Evolutionary conservation across 2,797 vertebrate species (phyloP), one percentile per base, ranked within the genome.

Genomic region (Chelmon rostratus): DNA sequence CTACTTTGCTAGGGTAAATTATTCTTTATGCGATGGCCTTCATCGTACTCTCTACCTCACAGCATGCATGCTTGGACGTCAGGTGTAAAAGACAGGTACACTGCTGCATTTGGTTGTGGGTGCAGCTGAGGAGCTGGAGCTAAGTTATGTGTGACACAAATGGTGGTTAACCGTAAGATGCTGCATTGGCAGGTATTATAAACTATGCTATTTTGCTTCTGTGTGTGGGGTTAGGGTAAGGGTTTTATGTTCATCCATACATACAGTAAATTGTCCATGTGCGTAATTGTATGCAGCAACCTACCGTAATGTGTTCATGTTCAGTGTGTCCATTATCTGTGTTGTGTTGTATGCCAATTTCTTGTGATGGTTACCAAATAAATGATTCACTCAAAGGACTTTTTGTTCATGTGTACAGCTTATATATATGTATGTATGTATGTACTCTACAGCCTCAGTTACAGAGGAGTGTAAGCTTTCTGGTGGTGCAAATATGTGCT

Each of bases 351-450:
- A n/a, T 10, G 2, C 1, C 31, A 16, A 73, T 78, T 49, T 63
- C 13, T 53, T 73, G 31, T 37, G 11, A 68, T 63, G 16, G n/a
- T n/a, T 37, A 49, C 0, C 6, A 65, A 88, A 86, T 84, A 86
- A 88, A 89, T 16, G 10, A 68, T 42, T 66, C 3, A 44, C 2
- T 31, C 5, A 21, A 57, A 47, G 12, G 1, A 10, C 15, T 47
- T 50, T 61, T 11, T 72, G 63, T 42, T 40, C 23, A 16, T 3
- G 3, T 65, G 46, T 71, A 0, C 16, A 72, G 37, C 25, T 31
- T 12, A 8, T 1, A 15, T n/a, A n/a, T n/a, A n/a, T n/a, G n/a
- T n/a, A n/a, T n/a, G n/a, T n/a, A n/a, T n/a, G n/a, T n/a, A n/a
- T n/a, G n/a, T n/a, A n/a, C 12, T 38, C 8, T 16, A 13, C 42